Evolutionary conservation across 2,797 vertebrate species (phyloP).

Genomic region (Corythornis leucogaster): DNA sequence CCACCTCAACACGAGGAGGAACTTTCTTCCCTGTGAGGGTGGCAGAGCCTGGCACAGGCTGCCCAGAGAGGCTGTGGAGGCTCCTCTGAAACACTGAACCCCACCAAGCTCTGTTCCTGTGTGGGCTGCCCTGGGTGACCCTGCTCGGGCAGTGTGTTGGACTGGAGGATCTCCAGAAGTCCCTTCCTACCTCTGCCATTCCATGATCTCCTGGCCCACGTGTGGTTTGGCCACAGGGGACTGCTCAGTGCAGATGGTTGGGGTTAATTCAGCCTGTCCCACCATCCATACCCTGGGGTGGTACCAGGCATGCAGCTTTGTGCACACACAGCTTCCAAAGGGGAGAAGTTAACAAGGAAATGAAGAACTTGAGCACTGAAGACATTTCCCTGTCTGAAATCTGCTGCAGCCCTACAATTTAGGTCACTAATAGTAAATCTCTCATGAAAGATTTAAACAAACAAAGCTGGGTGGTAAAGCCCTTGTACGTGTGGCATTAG

Average conservation of each 20-base stretch:
- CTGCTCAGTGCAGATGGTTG: background rate
- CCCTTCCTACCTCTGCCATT: too few species aligned
- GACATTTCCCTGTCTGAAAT: background rate
- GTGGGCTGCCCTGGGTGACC: too few species aligned
- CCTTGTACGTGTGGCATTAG: background rate
- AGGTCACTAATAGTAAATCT: background rate
- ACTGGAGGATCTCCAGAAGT: too few species aligned
- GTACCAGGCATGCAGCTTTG: background rate
- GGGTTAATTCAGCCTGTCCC: background rate
- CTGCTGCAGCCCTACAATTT: background rate
- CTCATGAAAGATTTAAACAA: background rate
- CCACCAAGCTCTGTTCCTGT: too few species aligned
- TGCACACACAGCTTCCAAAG: background rate
- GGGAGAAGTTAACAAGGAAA: background rate
- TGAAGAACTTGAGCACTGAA: background rate
- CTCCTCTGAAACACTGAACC: too few species aligned
- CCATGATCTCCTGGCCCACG: background rate
- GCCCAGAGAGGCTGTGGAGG: too few species aligned
- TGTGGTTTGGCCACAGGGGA: background rate
- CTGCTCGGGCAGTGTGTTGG: too few species aligned
- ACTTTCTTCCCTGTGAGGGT: too few species aligned
- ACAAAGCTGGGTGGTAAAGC: background rate
- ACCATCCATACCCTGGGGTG: background rate
- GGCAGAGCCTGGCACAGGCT: too few species aligned
- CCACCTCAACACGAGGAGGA: too few species aligned